Percentiles rank a stretch among this genome's conserved stretches.
These are phyloP conservation scores for Eupeodes latifasciatus DNA, from an alignment of 2,888 invertebrate species.

Conservation along the genomic window DNA sequence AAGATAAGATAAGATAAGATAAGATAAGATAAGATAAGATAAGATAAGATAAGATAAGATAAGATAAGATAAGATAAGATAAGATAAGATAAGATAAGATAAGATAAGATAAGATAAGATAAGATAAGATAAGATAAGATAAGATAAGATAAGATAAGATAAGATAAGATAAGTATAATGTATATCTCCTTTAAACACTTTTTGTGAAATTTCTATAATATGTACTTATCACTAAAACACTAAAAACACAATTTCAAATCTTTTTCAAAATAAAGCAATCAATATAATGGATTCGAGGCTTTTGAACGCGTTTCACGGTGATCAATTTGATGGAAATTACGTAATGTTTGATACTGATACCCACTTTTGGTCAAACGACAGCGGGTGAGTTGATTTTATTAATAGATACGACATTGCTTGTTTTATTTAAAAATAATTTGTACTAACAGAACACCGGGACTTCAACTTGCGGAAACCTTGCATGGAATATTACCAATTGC, in stretches of 20 bases:
- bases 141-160: too few species aligned
- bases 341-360: slow-evolving; percentile 80
- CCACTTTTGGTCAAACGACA: slow-evolving; percentile 81
- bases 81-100: too few species aligned
- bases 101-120: too few species aligned
- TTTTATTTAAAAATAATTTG: not conserved
- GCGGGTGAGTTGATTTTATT: slow-evolving; percentile 80
- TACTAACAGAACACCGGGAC: slow-evolving; percentile 77
- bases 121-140: too few species aligned
- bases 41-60: too few species aligned
- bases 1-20: too few species aligned
- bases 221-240: not conserved
- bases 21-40: too few species aligned
- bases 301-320: slow-evolving; percentile 83
- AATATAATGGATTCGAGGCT: slow-evolving; percentile 82
- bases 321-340: slow-evolving; percentile 83
- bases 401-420: not conserved
- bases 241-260: not conserved
- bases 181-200: too few species aligned
- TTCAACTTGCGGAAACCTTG: slow-evolving; percentile 82
- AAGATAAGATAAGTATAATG: too few species aligned
- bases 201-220: too few species aligned
- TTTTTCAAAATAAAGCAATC: slow-evolving; percentile 14
- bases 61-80: too few species aligned
- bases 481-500: slow-evolving; percentile 83